phyloP scores from a whole-genome alignment of 2,113 vertebrate species.

The Xenotilapia longispinis region DNA sequence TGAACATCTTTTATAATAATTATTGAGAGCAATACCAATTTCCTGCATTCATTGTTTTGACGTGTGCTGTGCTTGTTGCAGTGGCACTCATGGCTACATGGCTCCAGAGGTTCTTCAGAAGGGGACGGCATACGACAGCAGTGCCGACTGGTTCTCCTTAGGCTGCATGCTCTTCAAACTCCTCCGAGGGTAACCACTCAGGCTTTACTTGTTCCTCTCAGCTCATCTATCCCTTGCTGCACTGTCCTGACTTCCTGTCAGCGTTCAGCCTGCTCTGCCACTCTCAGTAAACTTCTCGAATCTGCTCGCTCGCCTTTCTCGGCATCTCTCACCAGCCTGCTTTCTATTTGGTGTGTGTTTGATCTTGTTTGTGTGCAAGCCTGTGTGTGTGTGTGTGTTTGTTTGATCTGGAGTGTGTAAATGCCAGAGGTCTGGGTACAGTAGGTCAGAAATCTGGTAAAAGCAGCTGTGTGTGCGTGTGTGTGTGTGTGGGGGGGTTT shows the following conservation, averaged over 20 bases:
- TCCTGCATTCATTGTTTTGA: neutral
- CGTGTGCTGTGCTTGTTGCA: slow-evolving; percentile 36
- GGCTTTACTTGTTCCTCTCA: neutral
- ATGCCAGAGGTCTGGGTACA: slow-evolving; percentile 62
- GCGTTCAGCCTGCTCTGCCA: neutral
- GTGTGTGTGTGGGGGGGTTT: neutral
- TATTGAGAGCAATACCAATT: too few relatives aligned
- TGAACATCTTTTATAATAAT: neutral
- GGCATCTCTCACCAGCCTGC: neutral
- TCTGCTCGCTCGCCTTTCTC: neutral
- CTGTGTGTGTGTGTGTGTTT: slow-evolving; percentile 38
- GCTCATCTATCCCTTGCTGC: neutral
- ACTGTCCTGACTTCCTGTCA: neutral
- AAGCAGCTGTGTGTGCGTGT: neutral
- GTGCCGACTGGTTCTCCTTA: slow-evolving; percentile 97
- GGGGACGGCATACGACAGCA: slow-evolving; percentile 96
- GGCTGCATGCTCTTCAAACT: slow-evolving; percentile 99
- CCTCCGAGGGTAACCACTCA: slow-evolving; percentile 83
- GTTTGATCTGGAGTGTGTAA: slow-evolving; percentile 71
- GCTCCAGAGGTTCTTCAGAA: slow-evolving; percentile 98
- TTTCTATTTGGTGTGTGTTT: slow-evolving; percentile 21
- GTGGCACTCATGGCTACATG: slow-evolving; percentile 98
- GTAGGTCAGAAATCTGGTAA: slow-evolving; percentile 49
- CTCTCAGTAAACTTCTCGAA: slow-evolving; percentile 2
- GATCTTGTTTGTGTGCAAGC: neutral